Evolutionary conservation across 2,113 vertebrate genomes (phyloP), one percentile per base, ranked within the genome.

Genomic region (Centropus unirufus): DNA sequence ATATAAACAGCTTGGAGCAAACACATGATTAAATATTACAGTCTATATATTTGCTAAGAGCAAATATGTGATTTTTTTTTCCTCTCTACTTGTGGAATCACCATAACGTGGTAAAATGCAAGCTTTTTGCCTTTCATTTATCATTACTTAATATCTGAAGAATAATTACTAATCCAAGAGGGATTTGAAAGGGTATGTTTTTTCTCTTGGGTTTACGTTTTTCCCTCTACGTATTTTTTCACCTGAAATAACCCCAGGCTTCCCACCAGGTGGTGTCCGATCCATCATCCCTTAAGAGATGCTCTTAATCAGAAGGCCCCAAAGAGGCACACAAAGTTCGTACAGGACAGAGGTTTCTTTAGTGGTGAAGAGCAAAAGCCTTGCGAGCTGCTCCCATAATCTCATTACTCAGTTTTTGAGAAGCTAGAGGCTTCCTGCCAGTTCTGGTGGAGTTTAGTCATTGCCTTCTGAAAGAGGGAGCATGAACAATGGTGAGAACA

Each of bases 401-500:
- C 90, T 86, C 77, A 77, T 93, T 87, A 93, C 55, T 68, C 83
- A 87, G 51, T 64, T 89, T 67, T 90, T 81, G 86, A 83, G 87
- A 88, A 81, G 34, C 68, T 70, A 81, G 78, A 62, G 87, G 69
- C 63, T 76, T 76, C 73, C 69, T 82, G 88, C 88, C 76, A 54
- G 79, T 77, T 58, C 64, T 54, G 52, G 14, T 66, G 69, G 55
- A 74, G 46, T 83, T 32, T 9, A 92, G 68, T 92, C 76, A 21
- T 27, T 83, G 76, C 63, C 30, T 78, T 81, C 7, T 14, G 76
- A 93, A 63, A 63, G 46, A 55, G 74, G 70, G 73, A 87, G 69
- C 77, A 76, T 18, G 49, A 88, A 78, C 83, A 94, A 91, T 86
- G 36, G 63, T 93, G 83, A 93, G 90, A 83, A 51, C 52, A 62